Conservation (phyloP, 2,888 invertebrate genomes). For the Calameuta idolon region DNA sequence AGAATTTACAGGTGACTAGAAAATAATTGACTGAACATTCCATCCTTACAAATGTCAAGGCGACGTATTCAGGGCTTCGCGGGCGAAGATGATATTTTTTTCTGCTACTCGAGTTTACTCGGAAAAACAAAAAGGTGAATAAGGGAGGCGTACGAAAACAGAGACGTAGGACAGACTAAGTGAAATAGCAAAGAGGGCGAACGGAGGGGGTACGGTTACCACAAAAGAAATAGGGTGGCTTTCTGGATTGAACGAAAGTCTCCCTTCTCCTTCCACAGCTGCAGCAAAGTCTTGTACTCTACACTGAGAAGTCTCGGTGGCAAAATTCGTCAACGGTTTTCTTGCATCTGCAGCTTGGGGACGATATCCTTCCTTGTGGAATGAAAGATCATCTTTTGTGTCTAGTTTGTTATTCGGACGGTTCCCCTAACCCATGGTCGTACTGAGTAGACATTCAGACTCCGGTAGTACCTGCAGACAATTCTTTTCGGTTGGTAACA, state of each 20-base stretch:
- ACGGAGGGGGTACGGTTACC: background rate
- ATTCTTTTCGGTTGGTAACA: background rate
- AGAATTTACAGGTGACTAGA: background rate
- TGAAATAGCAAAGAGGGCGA: background rate
- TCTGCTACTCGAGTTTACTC: background rate
- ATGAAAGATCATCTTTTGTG: background rate
- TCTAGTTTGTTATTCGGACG: background rate
- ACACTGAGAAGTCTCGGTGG: background rate
- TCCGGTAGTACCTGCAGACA: background rate
- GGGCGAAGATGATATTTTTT: background rate
- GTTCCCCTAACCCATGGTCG: background rate
- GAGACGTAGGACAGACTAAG: background rate
- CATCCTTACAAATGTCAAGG: too few species aligned
- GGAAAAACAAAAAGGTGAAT: background rate
- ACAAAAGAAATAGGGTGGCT: background rate
- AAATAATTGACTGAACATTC: too few species aligned
- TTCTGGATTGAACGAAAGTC: background rate
- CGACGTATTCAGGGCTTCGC: background rate
- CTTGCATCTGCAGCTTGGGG: background rate
- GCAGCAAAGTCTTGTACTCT: background rate
- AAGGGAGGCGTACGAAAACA: background rate
- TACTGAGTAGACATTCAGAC: background rate
- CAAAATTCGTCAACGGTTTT: background rate
- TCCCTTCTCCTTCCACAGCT: background rate
- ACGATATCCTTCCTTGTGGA: background rate